Base-by-base conservation (phyloP, 2,888 invertebrate genomes). In the Tenthredo mesomela region DNA sequence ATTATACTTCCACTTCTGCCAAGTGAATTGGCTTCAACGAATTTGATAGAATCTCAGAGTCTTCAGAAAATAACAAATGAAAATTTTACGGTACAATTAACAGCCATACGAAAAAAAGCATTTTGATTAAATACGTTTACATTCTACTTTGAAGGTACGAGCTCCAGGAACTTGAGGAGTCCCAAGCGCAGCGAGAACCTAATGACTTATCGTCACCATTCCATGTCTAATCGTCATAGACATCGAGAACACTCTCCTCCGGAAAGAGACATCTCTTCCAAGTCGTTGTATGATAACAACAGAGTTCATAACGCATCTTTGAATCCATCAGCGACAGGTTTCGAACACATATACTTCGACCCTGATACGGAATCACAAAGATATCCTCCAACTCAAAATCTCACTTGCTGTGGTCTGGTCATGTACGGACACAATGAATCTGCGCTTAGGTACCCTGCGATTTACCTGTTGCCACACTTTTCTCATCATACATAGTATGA, bases 351-450 rank as follows among this genome's bases (percentile, higher is more conserved):
- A 37, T 77, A 78, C 15, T 21, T 61, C 10, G 67, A 50, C 29
- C 43, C 40, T 29, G 73, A 84, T n/a, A 25, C 12, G 40, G 21
- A 78, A 47, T 12, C 43, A 21, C 25, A 29, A 29, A 54, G 33
- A 25, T 75, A 18, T 54, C 40, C 25, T 50, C 71, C 25, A 84
- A 75, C 82, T 75, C 65, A 70, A 43, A 86, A 87, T 85, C 75
- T 82, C 12, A 84, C 85, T 15, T 84, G 87, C 65, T 85, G 86
- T 40, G 87, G 86, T 37, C 71, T 85, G 75, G 86, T 85, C 12
- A 85, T 87, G 85, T 87, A 87, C 21, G 86, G 85, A 47, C 86
- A 82, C n/a, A 85, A 86, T n/a, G 83, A 85, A 25, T 58, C 85
- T 61, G 61, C 50, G 33, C 10, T 50, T 15, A 47, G 75, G 75